Evolutionary conservation across 2,888 invertebrate genomes (phyloP), one percentile per base, ranked within the genome.

Genomic region (Agriopis aurantiaria): DNA sequence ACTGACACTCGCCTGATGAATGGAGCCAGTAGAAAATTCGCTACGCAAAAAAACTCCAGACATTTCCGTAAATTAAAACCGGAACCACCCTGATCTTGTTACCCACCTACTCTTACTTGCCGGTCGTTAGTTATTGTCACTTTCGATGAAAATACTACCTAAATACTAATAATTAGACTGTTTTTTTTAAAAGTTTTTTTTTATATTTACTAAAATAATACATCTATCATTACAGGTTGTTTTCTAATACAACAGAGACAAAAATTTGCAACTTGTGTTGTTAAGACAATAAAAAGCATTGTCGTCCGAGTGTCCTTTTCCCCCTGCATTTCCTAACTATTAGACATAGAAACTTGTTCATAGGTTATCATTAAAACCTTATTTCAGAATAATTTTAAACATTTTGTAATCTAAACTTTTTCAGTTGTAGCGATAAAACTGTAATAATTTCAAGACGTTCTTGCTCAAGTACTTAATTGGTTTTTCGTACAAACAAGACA

Each of bases 1-100:
- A 88, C 84, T 86, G 91, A 88, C 91, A 88, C 85, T 84, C 82
- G 86, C 84, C 89, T 91, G 91, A 91, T 92, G 90, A 91, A 92
- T 91, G 89, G 91, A 87, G 78, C 85, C 82, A 80, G 83, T 80
- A 82, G 87, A 87, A 88, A 88, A 88, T 87, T 82, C 82, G 80
- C 85, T 82, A 82, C 85, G 80, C 81, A 85, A 83, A 88, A 91
- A 90, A 88, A 86, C 84, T 81, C 84, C 74, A 87, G 88, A 89
- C 88, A 85, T 85, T 85, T 85, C 87, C 79, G 85, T 85, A 88
- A 90, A 91, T 91, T 90, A 90, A 89, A 90, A 87, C 85, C 86
- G 85, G 82, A 84, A 80, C 78, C 78, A 75, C 76, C 77, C 81
- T 84, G 85, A 87, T 88, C 87, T 85, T 81, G 82, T 87, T 89